A percentile compares a stretch with the other conserved stretches of the same genome.
Evolutionary conservation across 1,140 invertebrate genomes (phyloP).

Genomic region (Drosophila paulistorum): DNA sequence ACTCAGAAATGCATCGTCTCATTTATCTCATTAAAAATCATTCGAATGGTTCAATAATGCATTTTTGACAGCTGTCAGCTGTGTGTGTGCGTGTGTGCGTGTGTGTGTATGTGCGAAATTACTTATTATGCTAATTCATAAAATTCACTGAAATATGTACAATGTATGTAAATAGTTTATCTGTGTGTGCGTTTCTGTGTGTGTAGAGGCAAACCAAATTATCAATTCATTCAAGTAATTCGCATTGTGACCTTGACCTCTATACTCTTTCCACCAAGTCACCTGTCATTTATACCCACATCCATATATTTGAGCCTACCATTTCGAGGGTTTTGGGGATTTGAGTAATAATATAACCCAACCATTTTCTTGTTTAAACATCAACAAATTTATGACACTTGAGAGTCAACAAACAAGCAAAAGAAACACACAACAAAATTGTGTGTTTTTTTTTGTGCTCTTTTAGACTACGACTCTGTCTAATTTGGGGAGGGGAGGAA

Average conservation of each 20-base stretch:
- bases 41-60: constrained; percentile 8
- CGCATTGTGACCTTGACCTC: neutral
- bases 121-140: constrained; percentile 9
- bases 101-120: neutral
- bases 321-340: neutral
- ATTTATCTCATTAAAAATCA: constrained; percentile 11
- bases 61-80: constrained; percentile 10
- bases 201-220: too few species aligned
- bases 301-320: neutral
- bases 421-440: neutral
- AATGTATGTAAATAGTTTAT: neutral
- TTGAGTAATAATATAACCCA: neutral
- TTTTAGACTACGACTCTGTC: constrained; percentile 5
- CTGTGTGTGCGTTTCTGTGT: neutral
- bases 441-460: too few species aligned
- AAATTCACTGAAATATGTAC: neutral
- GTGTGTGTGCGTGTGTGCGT: neutral
- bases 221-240: too few species aligned
- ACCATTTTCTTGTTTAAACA: constrained; percentile 43
- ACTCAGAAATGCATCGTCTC: constrained; percentile 11
- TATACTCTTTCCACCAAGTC: neutral
- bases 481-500: neutral
- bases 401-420: constrained; percentile 37
- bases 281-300: neutral
- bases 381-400: constrained; percentile 59